Evolutionary conservation across 2,888 invertebrate species (phyloP), one percentile per base, ranked within the genome.

Genomic region (Cactoblastis cactorum): DNA sequence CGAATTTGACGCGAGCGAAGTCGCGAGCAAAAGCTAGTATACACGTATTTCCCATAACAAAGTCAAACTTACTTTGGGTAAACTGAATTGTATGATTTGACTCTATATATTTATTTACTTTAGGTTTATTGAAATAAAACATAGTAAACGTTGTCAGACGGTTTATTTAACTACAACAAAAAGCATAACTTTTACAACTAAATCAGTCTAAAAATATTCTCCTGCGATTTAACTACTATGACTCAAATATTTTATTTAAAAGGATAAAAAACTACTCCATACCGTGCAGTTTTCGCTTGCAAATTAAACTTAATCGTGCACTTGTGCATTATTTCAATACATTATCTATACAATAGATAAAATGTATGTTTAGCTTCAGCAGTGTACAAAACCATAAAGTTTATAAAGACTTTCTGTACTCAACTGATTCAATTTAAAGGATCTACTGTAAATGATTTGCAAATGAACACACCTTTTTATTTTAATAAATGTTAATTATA

Each of bases 171-270:
- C 87, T 88, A 87, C 88, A 88, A 87, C 85, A 86, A 88, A 88
- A 89, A 87, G 82, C 87, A 83, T 86, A 86, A 87, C 81, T 80
- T 86, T 84, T 79, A 80, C 63, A 89, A 88, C 88, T 88, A 89
- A 89, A 87, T 89, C 89, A 89, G 89, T 89, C 89, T 89, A 89
- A 88, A 87, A 85, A 86, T 88, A 85, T 83, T 82, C 80, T 82
- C 83, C 82, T 79, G 83, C 72, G 59, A 71, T 76, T 77, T 72
- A 73, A 82, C 83, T 83, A 87, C 82, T 65, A 69, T 70, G 74
- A 70, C 75, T 80, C 75, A 79, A 81, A 79, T 77, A 80, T 75
- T 74, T 68, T 73, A 77, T 83, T 80, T 83, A 84, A 81, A 80
- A 80, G 67, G 74, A 71, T 73, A 71, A 73, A n/a, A 76, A 71